These are phyloP conservation scores for Odontothrips loti DNA, from an alignment of 2,888 invertebrate genomes.

Conservation along the genomic window DNA sequence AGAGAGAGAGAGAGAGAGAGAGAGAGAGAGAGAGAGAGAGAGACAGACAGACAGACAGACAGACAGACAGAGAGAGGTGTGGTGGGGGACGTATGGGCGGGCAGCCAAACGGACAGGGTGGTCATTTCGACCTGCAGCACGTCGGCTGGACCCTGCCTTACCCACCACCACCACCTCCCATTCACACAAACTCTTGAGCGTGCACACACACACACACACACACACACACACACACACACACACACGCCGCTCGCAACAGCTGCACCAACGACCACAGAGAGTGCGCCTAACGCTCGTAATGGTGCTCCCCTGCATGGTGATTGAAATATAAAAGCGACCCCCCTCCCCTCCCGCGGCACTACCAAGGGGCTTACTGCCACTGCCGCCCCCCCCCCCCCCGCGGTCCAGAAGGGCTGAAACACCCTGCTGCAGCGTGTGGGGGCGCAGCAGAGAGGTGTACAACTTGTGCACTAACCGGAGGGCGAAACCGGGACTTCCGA, in stretches of 20 bases:
- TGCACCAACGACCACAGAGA: no score
- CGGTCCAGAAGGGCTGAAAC: no score
- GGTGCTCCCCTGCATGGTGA: no score
- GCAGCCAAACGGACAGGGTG: not conserved
- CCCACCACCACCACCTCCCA: not conserved
- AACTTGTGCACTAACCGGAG: no score
- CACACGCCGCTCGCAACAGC: not conserved
- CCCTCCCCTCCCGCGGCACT: no score
- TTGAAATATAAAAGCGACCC: no score
- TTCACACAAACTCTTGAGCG: not conserved
- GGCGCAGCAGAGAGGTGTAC: no score
- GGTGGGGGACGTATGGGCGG: not conserved
- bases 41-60: not conserved
- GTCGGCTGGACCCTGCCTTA: not conserved
- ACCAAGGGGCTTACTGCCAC: no score
- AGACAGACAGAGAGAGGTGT: not conserved
- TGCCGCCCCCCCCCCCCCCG: no score
- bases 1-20: not conserved
- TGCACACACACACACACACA: not conserved
- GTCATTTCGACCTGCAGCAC: not conserved
- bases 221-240: not conserved
- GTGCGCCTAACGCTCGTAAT: no score
- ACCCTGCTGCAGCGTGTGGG: no score
- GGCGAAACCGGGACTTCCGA: no score
- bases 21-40: conserved; percentile 1